Evolutionary conservation across 2,797 vertebrate species (phyloP), one percentile per base, ranked within the genome.

Genomic region (Darevskia mixta): DNA sequence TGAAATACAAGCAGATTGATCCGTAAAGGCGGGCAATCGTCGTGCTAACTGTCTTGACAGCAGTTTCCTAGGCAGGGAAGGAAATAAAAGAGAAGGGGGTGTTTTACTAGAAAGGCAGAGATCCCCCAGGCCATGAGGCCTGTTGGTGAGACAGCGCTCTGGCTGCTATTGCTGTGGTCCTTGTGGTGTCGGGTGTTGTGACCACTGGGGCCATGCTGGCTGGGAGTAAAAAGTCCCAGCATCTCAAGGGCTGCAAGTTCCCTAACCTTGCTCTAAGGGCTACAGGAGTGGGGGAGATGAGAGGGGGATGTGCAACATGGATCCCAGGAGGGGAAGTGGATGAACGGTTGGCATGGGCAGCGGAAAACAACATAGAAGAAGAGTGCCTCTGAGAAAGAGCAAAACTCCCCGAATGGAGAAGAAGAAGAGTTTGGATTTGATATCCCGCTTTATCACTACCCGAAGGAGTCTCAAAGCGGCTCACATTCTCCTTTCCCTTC

Each of bases 11-110:
- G 0, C 1, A 73, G 66, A 18, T 91, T 91, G 29, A 1, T 92
- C 88, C 88, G 45, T 3, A 6, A 41, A 77, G 86, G 0, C 0
- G 0, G 0, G 86, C 81, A 0, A 20, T 0, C 0, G 10, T 55
- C 49, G 10, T 0, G 91, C 91, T 94, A 95, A 83, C 93, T 94
- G 11, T 94, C 94, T 0, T 27, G 20, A 45, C 81, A 92, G 87
- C 89, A 82, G 88, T 88, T 96, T 85, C 94, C 95, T 96, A 86
- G 10, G 85, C 61, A 87, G n/a, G 41, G 11, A 91, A 18, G 38
- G 77, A 10, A 23, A 11, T 35, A 5, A 35, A 8, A 17, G 4
- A 27, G 35, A 2, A 18, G 17, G 27, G 15, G 13, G 8, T 6
- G 18, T 55, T 41, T 55, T 58, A 9, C 8, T 69, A n/a, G 73